Conservation (phyloP, 2,888 invertebrate species). For the Agrypnus murinus region DNA sequence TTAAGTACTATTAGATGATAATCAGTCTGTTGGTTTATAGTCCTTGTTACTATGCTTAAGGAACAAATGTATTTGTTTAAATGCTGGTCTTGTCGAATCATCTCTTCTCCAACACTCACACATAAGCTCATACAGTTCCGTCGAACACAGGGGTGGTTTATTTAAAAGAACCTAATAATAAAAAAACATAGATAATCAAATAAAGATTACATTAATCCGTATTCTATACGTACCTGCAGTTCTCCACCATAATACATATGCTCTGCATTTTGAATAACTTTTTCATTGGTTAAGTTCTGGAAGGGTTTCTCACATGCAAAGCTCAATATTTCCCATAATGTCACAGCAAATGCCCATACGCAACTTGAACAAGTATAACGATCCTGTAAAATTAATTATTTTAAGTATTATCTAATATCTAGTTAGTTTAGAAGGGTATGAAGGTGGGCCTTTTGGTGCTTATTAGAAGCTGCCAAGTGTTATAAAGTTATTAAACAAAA, state of each 20-base stretch:
- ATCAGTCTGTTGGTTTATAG: slow-evolving; percentile 70
- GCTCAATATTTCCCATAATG: slow-evolving; percentile 78
- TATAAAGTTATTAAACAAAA: too few relatives aligned
- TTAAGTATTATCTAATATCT: slow-evolving; percentile 4
- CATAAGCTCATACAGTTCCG: slow-evolving; percentile 85
- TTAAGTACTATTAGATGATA: slow-evolving; percentile 1
- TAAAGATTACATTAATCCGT: too few relatives aligned
- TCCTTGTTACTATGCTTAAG: slow-evolving; percentile 78
- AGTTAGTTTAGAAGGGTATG: slow-evolving; percentile 1
- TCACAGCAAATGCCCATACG: slow-evolving; percentile 79
- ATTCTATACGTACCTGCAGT: slow-evolving; percentile 74
- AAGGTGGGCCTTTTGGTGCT: too few relatives aligned
- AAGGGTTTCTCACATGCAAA: slow-evolving; percentile 77
- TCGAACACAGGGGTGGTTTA: slow-evolving; percentile 84
- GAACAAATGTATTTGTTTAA: slow-evolving; percentile 81
- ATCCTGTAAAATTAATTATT: slow-evolving; percentile 71
- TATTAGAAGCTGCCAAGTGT: too few relatives aligned
- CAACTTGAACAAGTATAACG: slow-evolving; percentile 78
- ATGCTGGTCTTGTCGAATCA: slow-evolving; percentile 75
- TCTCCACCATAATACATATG: slow-evolving; percentile 79
- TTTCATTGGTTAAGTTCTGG: slow-evolving; percentile 76
- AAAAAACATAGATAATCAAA: slow-evolving; percentile 38
- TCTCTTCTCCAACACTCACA: slow-evolving; percentile 80
- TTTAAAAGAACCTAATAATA: slow-evolving; percentile 76
- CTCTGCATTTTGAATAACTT: slow-evolving; percentile 79